These are phyloP conservation scores for Plutella xylostella DNA, from an alignment of 2,888 invertebrate species.

Conservation along the genomic window DNA sequence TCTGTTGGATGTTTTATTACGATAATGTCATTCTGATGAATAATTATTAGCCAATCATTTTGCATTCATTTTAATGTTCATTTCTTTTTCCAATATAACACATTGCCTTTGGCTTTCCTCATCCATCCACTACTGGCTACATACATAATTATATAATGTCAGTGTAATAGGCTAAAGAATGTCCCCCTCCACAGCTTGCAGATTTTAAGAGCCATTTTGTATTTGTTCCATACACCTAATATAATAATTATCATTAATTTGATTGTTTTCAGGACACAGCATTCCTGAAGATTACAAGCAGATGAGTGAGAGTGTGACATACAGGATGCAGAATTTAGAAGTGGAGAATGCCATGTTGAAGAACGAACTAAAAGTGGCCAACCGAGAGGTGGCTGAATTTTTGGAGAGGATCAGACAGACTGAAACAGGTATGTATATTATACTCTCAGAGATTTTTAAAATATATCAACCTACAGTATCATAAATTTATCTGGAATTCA, in stretches of 20 bases:
- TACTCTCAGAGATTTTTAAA: not conserved
- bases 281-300: slow-evolving; percentile 41
- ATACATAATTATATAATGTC: too few species aligned
- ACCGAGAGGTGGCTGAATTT: slow-evolving; percentile 45
- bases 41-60: too few species aligned
- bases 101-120: too few species aligned
- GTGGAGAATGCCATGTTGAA: slow-evolving; percentile 59
- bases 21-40: too few species aligned
- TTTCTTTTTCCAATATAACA: too few species aligned
- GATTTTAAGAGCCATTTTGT: too few species aligned
- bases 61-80: too few species aligned
- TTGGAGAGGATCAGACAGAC: slow-evolving; percentile 35
- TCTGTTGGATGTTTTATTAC: too few species aligned
- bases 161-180: too few species aligned
- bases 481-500: not conserved
- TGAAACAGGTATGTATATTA: slow-evolving; percentile 56
- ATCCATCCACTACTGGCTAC: too few species aligned
- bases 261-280: slow-evolving; percentile 37
- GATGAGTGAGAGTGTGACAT: slow-evolving; percentile 27
- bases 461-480: not conserved
- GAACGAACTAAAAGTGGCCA: slow-evolving; percentile 55
- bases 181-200: too few species aligned
- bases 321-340: slow-evolving; percentile 47
- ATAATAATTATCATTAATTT: not conserved
- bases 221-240: not conserved